Percentiles rank a stretch among this genome's conserved stretches.
Evolutionary conservation across 2,113 vertebrate species (phyloP).

Genomic region (Macheiramphus alcinus): DNA sequence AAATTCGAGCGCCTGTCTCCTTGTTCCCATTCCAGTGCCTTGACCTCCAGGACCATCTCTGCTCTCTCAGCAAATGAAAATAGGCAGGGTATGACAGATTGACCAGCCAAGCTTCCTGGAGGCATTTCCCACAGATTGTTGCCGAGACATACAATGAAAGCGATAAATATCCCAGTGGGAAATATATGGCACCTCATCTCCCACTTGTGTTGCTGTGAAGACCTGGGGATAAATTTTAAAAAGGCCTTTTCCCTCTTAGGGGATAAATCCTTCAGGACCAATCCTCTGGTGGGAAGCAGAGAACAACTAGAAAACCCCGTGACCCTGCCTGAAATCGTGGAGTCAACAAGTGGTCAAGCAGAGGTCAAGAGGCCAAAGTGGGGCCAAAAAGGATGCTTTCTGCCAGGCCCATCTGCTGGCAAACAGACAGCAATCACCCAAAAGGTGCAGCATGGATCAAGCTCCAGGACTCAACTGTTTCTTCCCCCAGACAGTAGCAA

Average conservation of each 20-base stretch:
- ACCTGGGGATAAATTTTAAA: neutral
- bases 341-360: constrained; percentile 66
- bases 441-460: constrained; percentile 55
- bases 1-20: neutral
- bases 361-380: constrained; percentile 41
- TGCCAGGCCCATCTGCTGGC: constrained; percentile 49
- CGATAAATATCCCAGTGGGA: constrained; percentile 52
- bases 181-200: constrained; percentile 29
- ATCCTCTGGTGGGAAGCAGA: constrained; percentile 24
- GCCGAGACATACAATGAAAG: constrained; percentile 12
- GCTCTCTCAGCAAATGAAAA: neutral
- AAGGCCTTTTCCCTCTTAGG: constrained; percentile 39
- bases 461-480: constrained; percentile 57
- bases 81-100: neutral
- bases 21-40: neutral
- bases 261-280: constrained; percentile 70
- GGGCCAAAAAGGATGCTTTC: constrained; percentile 53
- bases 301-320: constrained; percentile 7
- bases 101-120: constrained; percentile 7
- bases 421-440: constrained; percentile 27
- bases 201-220: neutral
- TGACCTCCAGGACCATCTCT: neutral
- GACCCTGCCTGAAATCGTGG: neutral
- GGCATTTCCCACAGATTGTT: constrained; percentile 49
- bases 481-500: constrained; percentile 92